Percentiles rank a stretch among this genome's conserved stretches.
Conservation (phyloP, 2,797 vertebrate species). For the Falco berigora region DNA sequence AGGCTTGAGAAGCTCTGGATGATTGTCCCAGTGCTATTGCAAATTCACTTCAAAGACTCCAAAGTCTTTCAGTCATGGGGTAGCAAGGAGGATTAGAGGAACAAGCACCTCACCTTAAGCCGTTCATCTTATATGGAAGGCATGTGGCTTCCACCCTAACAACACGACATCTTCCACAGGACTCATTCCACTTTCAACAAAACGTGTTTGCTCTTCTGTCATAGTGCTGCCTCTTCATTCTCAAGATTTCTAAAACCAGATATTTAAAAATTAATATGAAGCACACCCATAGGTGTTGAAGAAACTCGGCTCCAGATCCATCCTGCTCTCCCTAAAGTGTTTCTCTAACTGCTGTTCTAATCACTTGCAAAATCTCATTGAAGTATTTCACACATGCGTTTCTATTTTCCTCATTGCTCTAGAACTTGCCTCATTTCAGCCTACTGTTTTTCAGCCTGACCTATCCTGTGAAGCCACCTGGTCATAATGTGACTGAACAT, state of each 20-base stretch:
- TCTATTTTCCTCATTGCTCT: background rate
- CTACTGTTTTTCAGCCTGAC: background rate
- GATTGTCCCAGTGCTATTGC: background rate
- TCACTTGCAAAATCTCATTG: background rate
- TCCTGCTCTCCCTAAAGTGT: background rate
- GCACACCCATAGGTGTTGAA: background rate
- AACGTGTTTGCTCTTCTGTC: background rate
- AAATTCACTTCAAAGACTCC: background rate
- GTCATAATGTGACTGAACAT: background rate
- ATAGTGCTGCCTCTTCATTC: background rate
- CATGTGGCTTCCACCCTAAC: background rate
- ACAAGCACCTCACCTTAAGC: background rate
- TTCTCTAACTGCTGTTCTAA: background rate
- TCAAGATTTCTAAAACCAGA: background rate
- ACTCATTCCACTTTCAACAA: background rate
- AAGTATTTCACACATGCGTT: background rate
- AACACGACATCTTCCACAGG: background rate
- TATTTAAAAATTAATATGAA: background rate
- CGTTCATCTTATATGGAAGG: background rate
- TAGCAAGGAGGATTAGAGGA: background rate
- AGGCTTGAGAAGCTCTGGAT: background rate
- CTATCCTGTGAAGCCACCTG: background rate
- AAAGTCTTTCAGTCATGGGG: background rate
- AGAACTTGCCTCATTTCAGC: background rate
- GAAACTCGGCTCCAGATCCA: background rate